Evolutionary conservation across 2,888 invertebrate genomes (phyloP).

Genomic region (Frankliniella fusca): DNA sequence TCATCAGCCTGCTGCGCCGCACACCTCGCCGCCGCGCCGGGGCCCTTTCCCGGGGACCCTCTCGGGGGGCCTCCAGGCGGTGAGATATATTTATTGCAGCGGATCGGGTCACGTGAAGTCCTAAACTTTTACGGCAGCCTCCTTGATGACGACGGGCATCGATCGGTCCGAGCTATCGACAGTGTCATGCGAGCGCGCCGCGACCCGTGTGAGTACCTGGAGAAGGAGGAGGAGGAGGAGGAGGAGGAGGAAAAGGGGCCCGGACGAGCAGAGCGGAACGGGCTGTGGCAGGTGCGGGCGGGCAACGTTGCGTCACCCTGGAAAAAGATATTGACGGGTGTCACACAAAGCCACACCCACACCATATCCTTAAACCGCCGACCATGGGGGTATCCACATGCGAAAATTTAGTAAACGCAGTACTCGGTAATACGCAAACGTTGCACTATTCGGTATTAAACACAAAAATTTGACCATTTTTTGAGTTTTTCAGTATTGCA

Average conservation of each 20-base stretch:
- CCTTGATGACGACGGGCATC: background rate
- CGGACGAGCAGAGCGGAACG: background rate
- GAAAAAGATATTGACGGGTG: background rate
- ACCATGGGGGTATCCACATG: no score
- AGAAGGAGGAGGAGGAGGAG: no score
- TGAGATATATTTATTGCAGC: slow-evolving; percentile 6
- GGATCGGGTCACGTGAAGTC: background rate
- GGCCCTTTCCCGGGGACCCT: no score
- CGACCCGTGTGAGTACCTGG: background rate
- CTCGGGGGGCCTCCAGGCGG: background rate
- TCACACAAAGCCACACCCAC: no score
- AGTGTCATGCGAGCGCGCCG: background rate
- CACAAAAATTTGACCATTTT: no score
- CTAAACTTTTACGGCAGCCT: slow-evolving; percentile 2
- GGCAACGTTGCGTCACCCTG: no score
- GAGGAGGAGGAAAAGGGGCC: no score
- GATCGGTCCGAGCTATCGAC: background rate
- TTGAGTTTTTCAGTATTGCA: no score
- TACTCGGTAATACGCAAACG: no score
- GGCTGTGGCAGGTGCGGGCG: background rate
- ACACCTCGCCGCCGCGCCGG: background rate
- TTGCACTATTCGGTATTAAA: no score
- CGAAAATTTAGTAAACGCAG: no score
- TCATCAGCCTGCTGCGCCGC: background rate
- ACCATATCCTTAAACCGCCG: no score